Conservation (phyloP, 2,113 vertebrate species). For the Callithrix jacchus region DNA sequence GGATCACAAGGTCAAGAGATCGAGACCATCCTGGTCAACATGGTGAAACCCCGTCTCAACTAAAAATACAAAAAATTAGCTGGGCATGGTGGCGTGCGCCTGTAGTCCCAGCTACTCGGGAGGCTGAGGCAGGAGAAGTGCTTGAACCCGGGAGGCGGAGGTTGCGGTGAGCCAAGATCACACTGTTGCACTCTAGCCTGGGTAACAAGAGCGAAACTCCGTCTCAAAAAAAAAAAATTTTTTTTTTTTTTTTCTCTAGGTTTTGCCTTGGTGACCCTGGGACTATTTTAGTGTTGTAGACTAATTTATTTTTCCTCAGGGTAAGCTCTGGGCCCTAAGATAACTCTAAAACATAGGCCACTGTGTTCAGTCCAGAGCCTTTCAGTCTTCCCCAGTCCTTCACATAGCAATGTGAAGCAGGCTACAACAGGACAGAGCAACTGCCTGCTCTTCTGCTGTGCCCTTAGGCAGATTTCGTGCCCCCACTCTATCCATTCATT, state of each 20-base stretch:
- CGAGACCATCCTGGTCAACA: too few relatives aligned
- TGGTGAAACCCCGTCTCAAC: too few relatives aligned
- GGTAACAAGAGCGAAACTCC: too few relatives aligned
- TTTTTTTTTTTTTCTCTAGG: neutral
- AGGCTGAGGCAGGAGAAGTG: too few relatives aligned
- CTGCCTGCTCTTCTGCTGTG: neutral
- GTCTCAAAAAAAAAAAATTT: too few relatives aligned
- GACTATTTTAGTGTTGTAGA: neutral
- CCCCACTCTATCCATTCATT: neutral
- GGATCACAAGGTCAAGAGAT: too few relatives aligned
- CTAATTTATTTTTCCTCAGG: neutral
- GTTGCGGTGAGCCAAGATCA: too few relatives aligned
- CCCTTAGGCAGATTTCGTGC: neutral
- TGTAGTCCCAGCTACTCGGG: too few relatives aligned
- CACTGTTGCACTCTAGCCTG: too few relatives aligned
- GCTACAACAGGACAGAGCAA: neutral
- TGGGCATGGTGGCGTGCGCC: too few relatives aligned
- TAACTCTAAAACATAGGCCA: neutral
- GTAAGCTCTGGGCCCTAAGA: neutral
- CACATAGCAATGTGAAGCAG: neutral
- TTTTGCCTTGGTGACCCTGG: neutral
- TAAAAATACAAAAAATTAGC: too few relatives aligned
- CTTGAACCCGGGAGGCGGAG: too few relatives aligned
- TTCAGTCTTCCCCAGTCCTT: neutral
- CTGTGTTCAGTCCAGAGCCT: neutral